Base-by-base conservation (phyloP, 2,113 vertebrate genomes). In the Lasiurus cinereus region DNA sequence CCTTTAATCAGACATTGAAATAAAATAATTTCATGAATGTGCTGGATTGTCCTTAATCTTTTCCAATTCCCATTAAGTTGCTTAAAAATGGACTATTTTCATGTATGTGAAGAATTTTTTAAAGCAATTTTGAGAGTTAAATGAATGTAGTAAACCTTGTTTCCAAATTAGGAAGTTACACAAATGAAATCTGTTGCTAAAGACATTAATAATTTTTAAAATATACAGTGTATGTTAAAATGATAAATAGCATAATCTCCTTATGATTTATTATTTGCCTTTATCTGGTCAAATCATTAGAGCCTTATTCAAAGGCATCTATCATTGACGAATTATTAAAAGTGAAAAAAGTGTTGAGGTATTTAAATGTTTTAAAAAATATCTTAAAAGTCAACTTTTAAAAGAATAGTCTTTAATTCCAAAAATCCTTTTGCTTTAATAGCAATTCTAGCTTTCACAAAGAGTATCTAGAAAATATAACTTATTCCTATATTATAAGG, bases 401-500 rank as follows among this genome's bases (percentile, higher is more conserved):
- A n/a, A 76, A 91, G 73, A 31, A 87, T 56, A 46, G 48, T 94
- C 33, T 91, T 46, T 0, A 96, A 67, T 96, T 96, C 83, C 82
- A 70, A 96, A 97, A 97, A 50, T 4, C 7, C 22, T 96, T 96
- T 90, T 52, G 78, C 97, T 97, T 97, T 84, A 97, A 82, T 16
- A 89, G 12, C 91, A 97, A 89, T 95, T 97, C 93, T 97, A 88
- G 83, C 6, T 80, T 97, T 96, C 80, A 96, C 93, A 96, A 96
- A 94, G 90, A 80, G 90, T 93, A 86, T 93, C 39, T 96, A 95
- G 80, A 77, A 97, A 91, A 96, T 77, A 92, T 96, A 95, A 33
- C 93, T 87, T 56, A 84, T 95, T 84, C 52, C 16, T 4, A 39
- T 90, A 24, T 88, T 94, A 94, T 83, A 52, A 13, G 95, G 73